Evolutionary conservation across 2,888 invertebrate species (phyloP).

Genomic region (Aspidiotus destructor): DNA sequence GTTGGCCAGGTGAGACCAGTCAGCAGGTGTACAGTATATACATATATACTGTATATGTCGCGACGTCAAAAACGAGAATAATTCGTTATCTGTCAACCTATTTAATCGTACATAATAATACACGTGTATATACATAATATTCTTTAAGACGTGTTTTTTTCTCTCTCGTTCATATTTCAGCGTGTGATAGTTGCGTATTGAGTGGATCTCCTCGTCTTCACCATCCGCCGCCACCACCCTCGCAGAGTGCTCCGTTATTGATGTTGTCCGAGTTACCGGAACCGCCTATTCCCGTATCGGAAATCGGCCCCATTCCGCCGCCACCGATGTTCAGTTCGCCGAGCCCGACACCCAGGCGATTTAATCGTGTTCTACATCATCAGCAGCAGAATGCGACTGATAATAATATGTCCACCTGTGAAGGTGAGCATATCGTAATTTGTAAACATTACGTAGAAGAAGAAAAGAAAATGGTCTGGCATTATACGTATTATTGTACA

Average conservation of each 20-base stretch:
- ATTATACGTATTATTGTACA: too few relatives aligned
- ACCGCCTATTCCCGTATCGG: constrained; percentile 82
- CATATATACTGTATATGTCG: too few relatives aligned
- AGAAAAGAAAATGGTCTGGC: too few relatives aligned
- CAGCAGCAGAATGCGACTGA: constrained; percentile 11
- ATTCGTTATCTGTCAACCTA: too few relatives aligned
- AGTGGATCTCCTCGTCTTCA: constrained; percentile 27
- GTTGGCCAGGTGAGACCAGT: too few relatives aligned
- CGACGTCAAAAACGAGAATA: too few relatives aligned
- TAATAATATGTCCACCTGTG: constrained; percentile 15
- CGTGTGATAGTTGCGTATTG: constrained; percentile 22
- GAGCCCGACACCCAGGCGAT: constrained; percentile 20
- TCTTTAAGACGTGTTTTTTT: not conserved
- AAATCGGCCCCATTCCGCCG: constrained; percentile 87
- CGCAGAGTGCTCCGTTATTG: constrained; percentile 41
- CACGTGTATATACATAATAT: too few relatives aligned
- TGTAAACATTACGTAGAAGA: not conserved
- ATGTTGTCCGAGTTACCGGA: constrained; percentile 80
- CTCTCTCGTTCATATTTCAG: not conserved
- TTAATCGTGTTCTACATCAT: constrained; percentile 13
- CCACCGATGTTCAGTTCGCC: constrained; percentile 88
- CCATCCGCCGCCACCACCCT: constrained; percentile 34
- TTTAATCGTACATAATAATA: too few relatives aligned
- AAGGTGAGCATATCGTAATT: constrained; percentile 2
- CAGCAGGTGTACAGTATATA: too few relatives aligned